Evolutionary conservation across 2,797 vertebrate species (phyloP).

Genomic region (Myotis myotis): DNA sequence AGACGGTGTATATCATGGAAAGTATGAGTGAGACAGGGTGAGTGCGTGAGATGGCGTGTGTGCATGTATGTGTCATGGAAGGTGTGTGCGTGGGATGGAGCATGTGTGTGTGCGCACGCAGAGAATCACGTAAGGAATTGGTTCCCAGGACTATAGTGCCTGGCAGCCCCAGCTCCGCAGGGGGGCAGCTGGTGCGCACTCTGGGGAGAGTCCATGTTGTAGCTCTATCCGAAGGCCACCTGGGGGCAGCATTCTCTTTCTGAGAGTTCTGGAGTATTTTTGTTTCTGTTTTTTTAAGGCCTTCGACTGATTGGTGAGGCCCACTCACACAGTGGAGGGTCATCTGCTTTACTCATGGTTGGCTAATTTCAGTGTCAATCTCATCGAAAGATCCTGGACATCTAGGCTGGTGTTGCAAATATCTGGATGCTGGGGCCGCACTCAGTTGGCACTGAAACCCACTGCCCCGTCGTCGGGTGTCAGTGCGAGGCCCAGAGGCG

Average conservation of each 20-base stretch:
- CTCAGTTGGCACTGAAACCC: neutral
- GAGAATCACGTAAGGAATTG: neutral
- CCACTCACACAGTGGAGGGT: neutral
- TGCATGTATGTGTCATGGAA: neutral
- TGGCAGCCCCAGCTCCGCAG: neutral
- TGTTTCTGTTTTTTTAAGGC: neutral
- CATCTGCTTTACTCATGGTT: neutral
- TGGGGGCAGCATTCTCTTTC: neutral
- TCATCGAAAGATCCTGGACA: neutral
- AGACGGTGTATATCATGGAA: neutral
- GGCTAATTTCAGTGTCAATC: neutral
- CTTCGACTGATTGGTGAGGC: neutral
- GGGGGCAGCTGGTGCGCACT: neutral
- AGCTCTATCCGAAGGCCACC: neutral
- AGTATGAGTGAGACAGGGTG: neutral
- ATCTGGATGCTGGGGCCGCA: neutral
- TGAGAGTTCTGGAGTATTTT: neutral
- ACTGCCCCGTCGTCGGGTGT: neutral
- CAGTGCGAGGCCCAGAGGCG: neutral
- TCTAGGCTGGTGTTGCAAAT: neutral
- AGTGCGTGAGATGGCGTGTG: neutral
- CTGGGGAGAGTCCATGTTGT: neutral
- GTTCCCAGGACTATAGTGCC: neutral
- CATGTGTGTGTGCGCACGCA: neutral
- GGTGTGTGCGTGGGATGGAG: too few relatives aligned